phyloP scores from a whole-genome alignment of 1,140 invertebrate species.

The Caenorhabditis brenneri region DNA sequence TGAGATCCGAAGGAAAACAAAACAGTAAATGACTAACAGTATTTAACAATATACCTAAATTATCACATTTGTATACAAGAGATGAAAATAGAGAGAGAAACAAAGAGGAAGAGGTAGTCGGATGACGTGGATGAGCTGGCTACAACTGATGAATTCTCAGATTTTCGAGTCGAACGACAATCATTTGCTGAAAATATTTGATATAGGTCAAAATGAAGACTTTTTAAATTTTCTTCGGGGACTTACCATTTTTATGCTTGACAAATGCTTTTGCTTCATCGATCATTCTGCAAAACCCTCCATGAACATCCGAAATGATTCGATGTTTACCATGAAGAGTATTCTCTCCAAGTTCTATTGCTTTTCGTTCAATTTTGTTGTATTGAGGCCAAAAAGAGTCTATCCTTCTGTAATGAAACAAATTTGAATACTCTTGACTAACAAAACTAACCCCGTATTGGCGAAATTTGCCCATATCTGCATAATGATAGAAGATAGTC shows the following conservation, averaged over 20 bases:
- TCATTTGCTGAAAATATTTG: neutral
- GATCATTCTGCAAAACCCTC: constrained; percentile 62
- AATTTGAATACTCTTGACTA: constrained; percentile 33
- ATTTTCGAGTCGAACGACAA: constrained; percentile 19
- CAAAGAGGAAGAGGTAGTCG: neutral
- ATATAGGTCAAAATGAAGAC: no score
- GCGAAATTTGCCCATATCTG: constrained; percentile 94
- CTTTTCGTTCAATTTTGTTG: constrained; percentile 65
- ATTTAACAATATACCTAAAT: neutral
- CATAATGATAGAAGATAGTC: constrained; percentile 86
- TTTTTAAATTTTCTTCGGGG: neutral
- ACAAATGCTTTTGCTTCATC: constrained; percentile 62
- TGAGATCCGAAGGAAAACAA: neutral
- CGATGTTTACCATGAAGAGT: constrained; percentile 56
- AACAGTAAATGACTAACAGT: neutral
- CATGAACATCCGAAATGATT: constrained; percentile 68
- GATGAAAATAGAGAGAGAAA: neutral
- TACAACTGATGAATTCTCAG: neutral
- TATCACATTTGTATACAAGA: constrained; percentile 29
- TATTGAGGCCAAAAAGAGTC: constrained; percentile 68
- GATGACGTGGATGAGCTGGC: neutral
- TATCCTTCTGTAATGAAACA: constrained; percentile 51
- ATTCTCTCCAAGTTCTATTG: constrained; percentile 64
- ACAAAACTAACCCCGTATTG: constrained; percentile 81
- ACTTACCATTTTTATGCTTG: constrained; percentile 5